Evolutionary conservation across 2,113 vertebrate species (phyloP).

Genomic region (Ellobius talpinus): DNA sequence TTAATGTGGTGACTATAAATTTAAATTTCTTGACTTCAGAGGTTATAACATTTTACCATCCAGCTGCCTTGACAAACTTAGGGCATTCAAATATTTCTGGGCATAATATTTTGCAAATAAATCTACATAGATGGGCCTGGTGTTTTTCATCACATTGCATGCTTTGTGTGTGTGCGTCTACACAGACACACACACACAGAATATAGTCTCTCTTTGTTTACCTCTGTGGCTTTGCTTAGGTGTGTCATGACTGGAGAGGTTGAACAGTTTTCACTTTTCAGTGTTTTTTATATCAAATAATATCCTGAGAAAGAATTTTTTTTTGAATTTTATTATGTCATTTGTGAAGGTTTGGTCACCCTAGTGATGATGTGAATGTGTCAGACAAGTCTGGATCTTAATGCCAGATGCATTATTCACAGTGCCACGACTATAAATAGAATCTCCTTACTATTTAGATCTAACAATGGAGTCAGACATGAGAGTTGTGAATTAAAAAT

Average conservation of each 20-base stretch:
- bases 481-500: slow-evolving; percentile 54
- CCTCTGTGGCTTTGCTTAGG: not conserved
- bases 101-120: slow-evolving; percentile 61
- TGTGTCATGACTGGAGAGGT: not conserved
- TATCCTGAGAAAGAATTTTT: slow-evolving; percentile 29
- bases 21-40: slow-evolving; percentile 83
- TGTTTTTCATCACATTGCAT: slow-evolving; percentile 5
- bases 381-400: slow-evolving; percentile 27
- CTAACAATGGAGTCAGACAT: not conserved
- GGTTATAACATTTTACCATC: slow-evolving; percentile 73
- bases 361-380: not conserved
- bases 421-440: not conserved
- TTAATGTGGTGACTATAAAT: slow-evolving; percentile 84
- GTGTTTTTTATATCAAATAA: slow-evolving; percentile 31
- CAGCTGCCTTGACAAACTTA: slow-evolving; percentile 67
- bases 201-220: not conserved
- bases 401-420: slow-evolving; percentile 29
- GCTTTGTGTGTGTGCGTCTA: not conserved
- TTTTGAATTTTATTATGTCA: slow-evolving; percentile 27
- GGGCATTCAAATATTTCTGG: slow-evolving; percentile 62
- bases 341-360: not conserved
- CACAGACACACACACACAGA: not conserved
- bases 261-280: slow-evolving; percentile 19
- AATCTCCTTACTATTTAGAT: not conserved
- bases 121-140: not conserved